Conservation (phyloP, 1,140 invertebrate species). For the Pinna nobilis region DNA sequence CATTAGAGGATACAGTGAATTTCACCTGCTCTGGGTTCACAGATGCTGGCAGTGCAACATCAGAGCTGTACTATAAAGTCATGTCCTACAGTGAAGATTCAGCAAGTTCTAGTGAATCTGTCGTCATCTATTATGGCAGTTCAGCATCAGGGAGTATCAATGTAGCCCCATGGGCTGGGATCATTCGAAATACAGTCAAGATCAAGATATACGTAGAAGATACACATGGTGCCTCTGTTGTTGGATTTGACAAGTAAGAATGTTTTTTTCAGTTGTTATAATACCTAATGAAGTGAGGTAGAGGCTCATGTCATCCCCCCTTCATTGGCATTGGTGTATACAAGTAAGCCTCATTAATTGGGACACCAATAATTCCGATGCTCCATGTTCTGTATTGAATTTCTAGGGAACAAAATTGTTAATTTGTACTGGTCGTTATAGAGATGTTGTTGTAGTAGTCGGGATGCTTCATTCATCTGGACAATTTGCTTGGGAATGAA, state of each 20-base stretch:
- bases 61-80: constrained; percentile 54
- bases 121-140: constrained; percentile 58
- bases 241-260: constrained; percentile 9
- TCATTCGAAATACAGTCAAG: constrained; percentile 32
- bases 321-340: too few relatives aligned
- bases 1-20: constrained; percentile 42
- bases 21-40: constrained; percentile 50
- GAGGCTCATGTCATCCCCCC: too few relatives aligned
- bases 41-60: constrained; percentile 49
- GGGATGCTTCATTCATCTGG: too few relatives aligned
- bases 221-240: constrained; percentile 45
- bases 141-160: constrained; percentile 43
- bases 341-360: too few relatives aligned
- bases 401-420: too few relatives aligned
- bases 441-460: too few relatives aligned
- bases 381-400: too few relatives aligned
- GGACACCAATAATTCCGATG: too few relatives aligned
- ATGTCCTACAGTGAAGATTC: constrained; percentile 34
- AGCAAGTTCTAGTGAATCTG: constrained; percentile 19
- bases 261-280: too few relatives aligned
- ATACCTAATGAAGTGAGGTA: too few relatives aligned
- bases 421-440: too few relatives aligned
- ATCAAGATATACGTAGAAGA: constrained; percentile 58
- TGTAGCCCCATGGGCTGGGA: constrained; percentile 48
- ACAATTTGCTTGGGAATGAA: too few relatives aligned